Evolutionary conservation across 1,140 invertebrate species (phyloP).

Genomic region (Aculops lycopersici): DNA sequence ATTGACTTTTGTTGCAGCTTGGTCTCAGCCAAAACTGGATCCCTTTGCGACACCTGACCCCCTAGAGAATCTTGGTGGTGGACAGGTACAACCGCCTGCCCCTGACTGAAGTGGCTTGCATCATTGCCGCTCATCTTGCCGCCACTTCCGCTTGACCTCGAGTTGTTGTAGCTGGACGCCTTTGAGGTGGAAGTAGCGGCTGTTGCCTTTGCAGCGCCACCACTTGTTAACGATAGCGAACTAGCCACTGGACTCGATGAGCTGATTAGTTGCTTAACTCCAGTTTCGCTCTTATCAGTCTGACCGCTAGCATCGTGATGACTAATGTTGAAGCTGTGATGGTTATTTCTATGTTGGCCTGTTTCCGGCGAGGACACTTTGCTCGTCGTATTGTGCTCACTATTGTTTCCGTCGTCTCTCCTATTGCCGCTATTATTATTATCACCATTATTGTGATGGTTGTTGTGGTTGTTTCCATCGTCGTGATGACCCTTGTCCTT

Average conservation of each 20-base stretch:
- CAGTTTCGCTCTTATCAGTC: too few species aligned
- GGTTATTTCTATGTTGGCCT: background rate
- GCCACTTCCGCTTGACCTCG: background rate
- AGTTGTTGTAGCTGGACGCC: background rate
- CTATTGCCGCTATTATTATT: background rate
- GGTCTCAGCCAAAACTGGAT: too few species aligned
- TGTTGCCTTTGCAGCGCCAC: background rate
- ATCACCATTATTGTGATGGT: background rate
- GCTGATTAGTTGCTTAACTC: background rate
- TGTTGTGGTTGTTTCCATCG: background rate
- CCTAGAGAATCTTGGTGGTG: background rate
- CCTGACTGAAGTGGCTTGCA: background rate
- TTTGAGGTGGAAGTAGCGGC: background rate
- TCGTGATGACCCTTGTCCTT: background rate
- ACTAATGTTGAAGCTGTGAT: background rate
- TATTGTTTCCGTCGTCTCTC: background rate
- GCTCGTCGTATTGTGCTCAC: background rate
- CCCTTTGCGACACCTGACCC: background rate
- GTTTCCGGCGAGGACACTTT: background rate
- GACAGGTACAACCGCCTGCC: background rate
- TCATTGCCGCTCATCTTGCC: background rate
- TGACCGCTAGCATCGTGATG: too few species aligned
- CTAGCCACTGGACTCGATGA: too few species aligned
- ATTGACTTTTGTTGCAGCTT: background rate
- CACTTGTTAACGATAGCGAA: too few species aligned